Conservation (phyloP, 2,113 vertebrate species). For the Cyprinodon variegatus region DNA sequence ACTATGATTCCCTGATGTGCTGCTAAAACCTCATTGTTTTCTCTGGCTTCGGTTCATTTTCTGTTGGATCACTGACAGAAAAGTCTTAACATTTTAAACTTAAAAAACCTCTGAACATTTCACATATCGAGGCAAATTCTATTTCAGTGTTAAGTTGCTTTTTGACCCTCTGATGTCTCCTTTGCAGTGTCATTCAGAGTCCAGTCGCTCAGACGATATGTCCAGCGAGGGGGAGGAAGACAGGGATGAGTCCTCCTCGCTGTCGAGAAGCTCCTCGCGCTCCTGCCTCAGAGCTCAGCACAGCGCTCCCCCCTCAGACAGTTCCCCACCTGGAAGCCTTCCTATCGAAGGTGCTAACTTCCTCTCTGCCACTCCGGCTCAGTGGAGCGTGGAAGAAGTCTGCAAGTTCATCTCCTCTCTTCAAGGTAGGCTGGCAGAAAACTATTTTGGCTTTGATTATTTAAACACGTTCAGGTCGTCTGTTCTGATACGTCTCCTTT, state of each 20-base stretch:
- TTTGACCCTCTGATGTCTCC: conserved; percentile 2
- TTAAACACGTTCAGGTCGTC: background rate
- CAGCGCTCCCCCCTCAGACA: conserved; percentile 79
- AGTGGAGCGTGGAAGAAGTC: conserved; percentile 96
- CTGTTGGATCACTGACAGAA: background rate
- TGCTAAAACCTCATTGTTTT: too few relatives aligned
- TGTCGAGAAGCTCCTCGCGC: conserved; percentile 89
- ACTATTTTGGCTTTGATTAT: background rate
- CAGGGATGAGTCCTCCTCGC: conserved; percentile 86
- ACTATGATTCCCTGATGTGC: too few relatives aligned
- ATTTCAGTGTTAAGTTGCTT: background rate
- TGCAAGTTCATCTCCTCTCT: conserved; percentile 95
- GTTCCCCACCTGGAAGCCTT: conserved; percentile 83
- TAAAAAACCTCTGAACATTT: background rate
- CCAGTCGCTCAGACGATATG: conserved; percentile 92
- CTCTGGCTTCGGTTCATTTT: too few relatives aligned
- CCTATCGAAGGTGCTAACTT: conserved; percentile 88
- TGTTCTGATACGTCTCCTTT: background rate
- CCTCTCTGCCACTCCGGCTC: conserved; percentile 88
- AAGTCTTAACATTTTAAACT: background rate
- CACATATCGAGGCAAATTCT: background rate
- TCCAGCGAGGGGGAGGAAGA: conserved; percentile 94
- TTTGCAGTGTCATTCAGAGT: conserved; percentile 89
- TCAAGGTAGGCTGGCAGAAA: conserved; percentile 81
- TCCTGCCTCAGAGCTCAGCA: conserved; percentile 85